A percentile compares a stretch with the other conserved stretches of the same genome.
Evolutionary conservation across 2,797 vertebrate genomes (phyloP).

Genomic region (Crocodylus rhombifer): DNA sequence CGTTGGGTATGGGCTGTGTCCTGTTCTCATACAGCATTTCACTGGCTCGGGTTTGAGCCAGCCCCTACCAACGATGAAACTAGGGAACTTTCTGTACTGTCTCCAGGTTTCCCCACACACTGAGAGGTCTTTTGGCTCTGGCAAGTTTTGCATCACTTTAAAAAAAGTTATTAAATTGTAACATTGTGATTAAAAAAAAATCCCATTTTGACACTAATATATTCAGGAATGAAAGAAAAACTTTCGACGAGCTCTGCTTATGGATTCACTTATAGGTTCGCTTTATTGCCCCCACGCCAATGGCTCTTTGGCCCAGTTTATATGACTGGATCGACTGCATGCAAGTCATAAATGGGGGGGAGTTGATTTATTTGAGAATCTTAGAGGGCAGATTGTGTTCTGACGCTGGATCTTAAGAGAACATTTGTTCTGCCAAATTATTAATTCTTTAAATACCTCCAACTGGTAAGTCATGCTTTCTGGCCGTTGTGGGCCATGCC

Average conservation of each 20-base stretch:
- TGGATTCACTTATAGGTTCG: background rate
- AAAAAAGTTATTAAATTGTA: too few relatives aligned
- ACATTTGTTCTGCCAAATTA: conserved; percentile 72
- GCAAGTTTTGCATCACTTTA: too few relatives aligned
- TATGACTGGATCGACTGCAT: background rate
- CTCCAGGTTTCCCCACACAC: too few relatives aligned
- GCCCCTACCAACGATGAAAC: too few relatives aligned
- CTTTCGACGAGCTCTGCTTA: background rate
- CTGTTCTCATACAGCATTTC: background rate
- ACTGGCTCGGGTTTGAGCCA: background rate
- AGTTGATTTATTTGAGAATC: conserved; percentile 50
- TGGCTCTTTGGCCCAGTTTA: conserved; percentile 8
- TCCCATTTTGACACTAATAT: too few relatives aligned
- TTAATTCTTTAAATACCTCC: conserved; percentile 73
- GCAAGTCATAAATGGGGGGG: conserved; percentile 29
- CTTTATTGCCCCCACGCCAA: background rate
- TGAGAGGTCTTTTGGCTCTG: too few relatives aligned
- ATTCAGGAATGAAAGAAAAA: background rate
- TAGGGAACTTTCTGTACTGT: too few relatives aligned
- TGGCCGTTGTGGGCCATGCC: conserved; percentile 10
- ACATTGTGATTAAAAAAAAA: too few relatives aligned
- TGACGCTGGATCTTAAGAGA: conserved; percentile 52
- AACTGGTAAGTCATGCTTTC: conserved; percentile 56
- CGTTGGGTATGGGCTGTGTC: background rate
- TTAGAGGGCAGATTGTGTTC: conserved; percentile 53